Evolutionary conservation across 2,113 vertebrate genomes (phyloP).

Genomic region (Hiodon tergisus): DNA sequence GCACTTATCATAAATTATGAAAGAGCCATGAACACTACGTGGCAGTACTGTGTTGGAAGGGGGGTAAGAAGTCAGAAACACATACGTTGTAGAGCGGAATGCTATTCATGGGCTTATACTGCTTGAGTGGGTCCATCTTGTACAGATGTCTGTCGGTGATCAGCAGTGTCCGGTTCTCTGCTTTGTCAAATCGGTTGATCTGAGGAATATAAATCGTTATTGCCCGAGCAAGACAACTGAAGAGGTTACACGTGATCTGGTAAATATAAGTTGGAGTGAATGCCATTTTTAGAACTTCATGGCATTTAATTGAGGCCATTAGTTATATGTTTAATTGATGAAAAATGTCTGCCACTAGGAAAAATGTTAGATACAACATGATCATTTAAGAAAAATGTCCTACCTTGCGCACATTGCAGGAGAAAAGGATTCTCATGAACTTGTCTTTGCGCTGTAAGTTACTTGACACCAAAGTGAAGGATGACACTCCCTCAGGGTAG

Average conservation of each 20-base stretch:
- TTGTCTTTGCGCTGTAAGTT: conserved; percentile 95
- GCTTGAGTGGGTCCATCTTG: conserved; percentile 93
- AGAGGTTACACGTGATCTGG: not conserved
- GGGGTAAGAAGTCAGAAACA: conserved; percentile 4
- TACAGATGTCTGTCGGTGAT: conserved; percentile 95
- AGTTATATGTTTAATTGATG: too few species aligned
- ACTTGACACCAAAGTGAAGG: conserved; percentile 79
- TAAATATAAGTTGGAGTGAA: too few species aligned
- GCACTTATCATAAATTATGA: conserved; percentile 11
- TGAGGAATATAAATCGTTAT: conserved; percentile 50
- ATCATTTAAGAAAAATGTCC: not conserved
- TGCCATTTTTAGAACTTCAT: too few species aligned
- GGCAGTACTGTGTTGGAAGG: not conserved
- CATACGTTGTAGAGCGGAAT: conserved; percentile 93
- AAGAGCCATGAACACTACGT: not conserved
- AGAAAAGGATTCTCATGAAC: conserved; percentile 92
- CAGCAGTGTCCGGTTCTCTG: conserved; percentile 86
- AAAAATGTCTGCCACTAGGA: not conserved
- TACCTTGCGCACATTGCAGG: conserved; percentile 95
- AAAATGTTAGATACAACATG: not conserved
- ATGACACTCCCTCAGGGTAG: conserved; percentile 66
- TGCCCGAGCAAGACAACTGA: not conserved
- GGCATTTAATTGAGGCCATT: too few species aligned
- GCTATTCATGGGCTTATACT: conserved; percentile 95
- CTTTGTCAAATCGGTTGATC: conserved; percentile 93